Conservation (phyloP, 92 coral and sea anemone genomes). For the Zoanthus gigantus region DNA sequence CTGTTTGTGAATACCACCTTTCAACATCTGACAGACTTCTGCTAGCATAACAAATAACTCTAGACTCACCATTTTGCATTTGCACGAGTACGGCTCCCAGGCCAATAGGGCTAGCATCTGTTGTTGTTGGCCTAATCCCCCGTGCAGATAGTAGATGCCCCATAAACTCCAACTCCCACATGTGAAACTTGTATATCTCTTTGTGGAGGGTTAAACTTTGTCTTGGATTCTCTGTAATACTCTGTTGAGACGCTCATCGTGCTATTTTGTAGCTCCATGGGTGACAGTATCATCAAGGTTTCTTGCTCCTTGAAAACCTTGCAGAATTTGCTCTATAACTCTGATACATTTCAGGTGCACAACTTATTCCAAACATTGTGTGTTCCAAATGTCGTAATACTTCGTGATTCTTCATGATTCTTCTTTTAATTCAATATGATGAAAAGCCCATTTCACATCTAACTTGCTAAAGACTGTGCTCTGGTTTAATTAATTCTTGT, state of each 20-base stretch:
- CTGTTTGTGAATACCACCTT: neutral
- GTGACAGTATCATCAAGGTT: too few relatives aligned
- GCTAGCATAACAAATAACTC: slow-evolving; percentile 1
- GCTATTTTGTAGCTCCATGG: neutral
- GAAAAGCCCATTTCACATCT: neutral
- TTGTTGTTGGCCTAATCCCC: neutral
- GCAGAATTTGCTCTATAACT: too few relatives aligned
- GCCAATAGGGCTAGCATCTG: slow-evolving; percentile 28
- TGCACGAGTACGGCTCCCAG: slow-evolving; percentile 43
- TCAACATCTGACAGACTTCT: neutral
- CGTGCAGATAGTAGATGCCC: neutral
- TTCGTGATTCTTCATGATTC: too few relatives aligned
- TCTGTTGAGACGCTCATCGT: neutral
- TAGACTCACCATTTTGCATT: slow-evolving; percentile 27
- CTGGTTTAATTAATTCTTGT: neutral
- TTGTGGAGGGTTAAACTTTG: neutral
- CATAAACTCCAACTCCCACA: neutral
- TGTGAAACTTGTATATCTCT: neutral
- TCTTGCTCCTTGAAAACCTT: too few relatives aligned
- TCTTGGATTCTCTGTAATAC: too few relatives aligned
- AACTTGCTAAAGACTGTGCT: neutral
- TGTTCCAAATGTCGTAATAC: too few relatives aligned
- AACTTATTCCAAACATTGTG: too few relatives aligned
- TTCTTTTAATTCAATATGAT: too few relatives aligned
- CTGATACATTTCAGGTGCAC: too few relatives aligned